Evolutionary conservation across 2,113 vertebrate genomes (phyloP), one percentile per base, ranked within the genome.

Genomic region (Otocyon megalotis): DNA sequence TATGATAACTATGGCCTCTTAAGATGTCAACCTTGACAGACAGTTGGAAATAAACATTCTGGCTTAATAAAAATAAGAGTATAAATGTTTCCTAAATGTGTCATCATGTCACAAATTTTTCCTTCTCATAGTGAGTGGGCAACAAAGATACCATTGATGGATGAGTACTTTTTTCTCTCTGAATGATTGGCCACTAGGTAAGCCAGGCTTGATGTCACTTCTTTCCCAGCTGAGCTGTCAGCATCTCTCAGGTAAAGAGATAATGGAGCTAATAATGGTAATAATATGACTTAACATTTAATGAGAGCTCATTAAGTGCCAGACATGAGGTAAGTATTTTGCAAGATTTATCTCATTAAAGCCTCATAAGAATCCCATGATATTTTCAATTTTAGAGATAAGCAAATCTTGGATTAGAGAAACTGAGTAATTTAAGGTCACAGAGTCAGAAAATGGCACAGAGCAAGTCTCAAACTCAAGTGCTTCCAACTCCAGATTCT

Each of bases 21-120:
- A 92, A 92, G 80, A 97, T 90, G 84, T 79, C 94, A 96, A 62
- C 63, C 32, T 81, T 97, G 94, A 96, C 22, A 96, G 89, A 80
- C 30, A 96, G 76, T 58, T 93, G 65, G 56, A 93, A 97, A 88
- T 72, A 92, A 94, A 97, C 88, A 93, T 62, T 90, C 53, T 94
- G 88, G 79, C 28, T 58, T 89, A 82, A 85, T 72, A 56, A 9
- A 91, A 96, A 87, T 74, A 96, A 77, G 72, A 93, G 92, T 60
- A 63, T 37, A 94, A 92, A 85, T 77, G 35, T 77, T 92, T 92
- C 22, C 58, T 92, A 90, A 81, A 12, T 90, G 43, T 48, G n/a
- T 60, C 80, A 93, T 87, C 58, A 74, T 58, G 24, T 71, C 77
- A 96, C 16, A 60, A 37, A 50, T 24, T 32, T 85, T 71, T 65